Evolutionary conservation across 2,888 invertebrate species (phyloP).

Genomic region (Synergus itoensis): DNA sequence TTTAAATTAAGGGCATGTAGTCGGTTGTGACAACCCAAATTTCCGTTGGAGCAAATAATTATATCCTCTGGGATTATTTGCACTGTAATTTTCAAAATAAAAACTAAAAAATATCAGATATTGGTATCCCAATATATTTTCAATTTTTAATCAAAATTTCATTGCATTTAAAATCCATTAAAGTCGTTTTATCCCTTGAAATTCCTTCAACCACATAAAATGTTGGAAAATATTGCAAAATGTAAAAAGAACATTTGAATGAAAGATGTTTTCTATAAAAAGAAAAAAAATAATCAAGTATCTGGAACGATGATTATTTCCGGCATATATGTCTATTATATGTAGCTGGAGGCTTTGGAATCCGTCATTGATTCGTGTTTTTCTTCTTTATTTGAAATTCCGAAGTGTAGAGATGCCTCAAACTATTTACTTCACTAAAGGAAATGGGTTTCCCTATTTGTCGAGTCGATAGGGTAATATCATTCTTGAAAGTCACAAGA

Average conservation of each 20-base stretch:
- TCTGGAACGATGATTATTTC: background rate
- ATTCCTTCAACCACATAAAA: too few species aligned
- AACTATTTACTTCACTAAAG: slow-evolving; percentile 1
- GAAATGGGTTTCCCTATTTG: slow-evolving; percentile 5
- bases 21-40: too few species aligned
- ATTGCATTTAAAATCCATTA: too few species aligned
- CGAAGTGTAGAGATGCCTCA: background rate
- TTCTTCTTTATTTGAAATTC: slow-evolving; percentile 4
- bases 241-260: background rate
- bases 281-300: background rate
- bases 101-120: too few species aligned
- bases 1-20: too few species aligned
- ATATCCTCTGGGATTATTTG: too few species aligned
- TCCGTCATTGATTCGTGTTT: background rate
- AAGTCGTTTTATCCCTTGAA: too few species aligned
- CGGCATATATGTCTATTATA: background rate
- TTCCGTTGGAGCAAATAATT: too few species aligned
- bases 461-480: background rate
- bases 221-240: too few species aligned
- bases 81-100: too few species aligned
- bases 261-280: background rate
- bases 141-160: too few species aligned
- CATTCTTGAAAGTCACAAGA: background rate
- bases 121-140: too few species aligned
- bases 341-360: background rate